A percentile compares a stretch with the other conserved stretches of the same genome.
phyloP scores from a whole-genome alignment of 2,113 vertebrate species.

The Rhea pennata region DNA sequence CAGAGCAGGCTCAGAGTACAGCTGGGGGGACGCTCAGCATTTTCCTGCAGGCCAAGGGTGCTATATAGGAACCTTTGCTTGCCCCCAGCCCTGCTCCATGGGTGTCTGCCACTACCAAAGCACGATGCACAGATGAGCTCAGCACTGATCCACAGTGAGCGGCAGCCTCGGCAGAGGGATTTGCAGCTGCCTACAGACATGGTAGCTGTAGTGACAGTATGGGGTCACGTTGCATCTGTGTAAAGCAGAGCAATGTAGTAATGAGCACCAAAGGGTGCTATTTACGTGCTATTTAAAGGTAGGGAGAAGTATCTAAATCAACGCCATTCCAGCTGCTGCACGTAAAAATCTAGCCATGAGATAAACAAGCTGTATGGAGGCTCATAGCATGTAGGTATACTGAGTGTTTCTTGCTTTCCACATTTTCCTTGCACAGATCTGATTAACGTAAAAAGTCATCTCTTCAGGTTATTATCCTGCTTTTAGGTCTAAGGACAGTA shows the following conservation, averaged over 20 bases:
- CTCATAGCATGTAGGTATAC: not conserved
- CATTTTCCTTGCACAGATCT: not conserved
- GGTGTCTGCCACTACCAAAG: accelerated
- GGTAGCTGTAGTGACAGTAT: not conserved
- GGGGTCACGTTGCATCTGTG: not conserved
- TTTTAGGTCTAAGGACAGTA: not conserved
- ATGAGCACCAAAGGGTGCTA: not conserved
- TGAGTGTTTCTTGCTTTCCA: constrained; percentile 17
- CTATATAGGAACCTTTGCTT: not conserved
- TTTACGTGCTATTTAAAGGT: not conserved
- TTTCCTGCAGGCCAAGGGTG: not conserved
- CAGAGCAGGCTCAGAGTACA: not conserved
- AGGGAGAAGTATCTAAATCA: not conserved
- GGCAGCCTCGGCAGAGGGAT: not conserved
- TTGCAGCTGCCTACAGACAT: not conserved
- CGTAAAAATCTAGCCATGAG: not conserved
- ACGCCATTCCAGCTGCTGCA: not conserved
- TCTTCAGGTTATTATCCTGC: not conserved
- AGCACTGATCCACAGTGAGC: accelerated
- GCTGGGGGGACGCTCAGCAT: not conserved
- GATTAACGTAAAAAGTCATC: not conserved
- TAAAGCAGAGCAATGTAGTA: not conserved
- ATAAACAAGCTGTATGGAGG: not conserved
- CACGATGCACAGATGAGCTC: accelerated
- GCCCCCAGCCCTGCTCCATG: not conserved